Base-by-base conservation (phyloP, 2,888 invertebrate genomes). In the Cheiracanthium punctorium region DNA sequence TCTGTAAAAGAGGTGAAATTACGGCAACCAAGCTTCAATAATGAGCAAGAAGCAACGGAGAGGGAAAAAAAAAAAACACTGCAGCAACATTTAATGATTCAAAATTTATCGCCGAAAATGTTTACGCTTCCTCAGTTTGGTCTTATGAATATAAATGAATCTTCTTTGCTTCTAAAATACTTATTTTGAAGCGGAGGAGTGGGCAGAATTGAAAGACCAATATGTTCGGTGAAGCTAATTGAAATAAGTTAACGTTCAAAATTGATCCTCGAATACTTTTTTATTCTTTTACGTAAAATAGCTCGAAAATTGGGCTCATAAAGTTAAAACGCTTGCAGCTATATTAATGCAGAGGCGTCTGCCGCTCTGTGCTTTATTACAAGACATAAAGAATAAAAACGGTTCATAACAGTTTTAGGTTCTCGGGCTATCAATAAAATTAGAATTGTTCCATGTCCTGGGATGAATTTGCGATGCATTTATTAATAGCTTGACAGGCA, bases 71-170 rank as follows among this genome's bases (percentile, higher is more conserved):
- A 75, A 82, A 82, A 67, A 52, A 28, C 28, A 5, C 30, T 67
- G 30, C 52, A 8, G 82, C 58, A 32, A 74, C 58, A 73, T 82
- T 41, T 84, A 79, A 67, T 65, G 79, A 79, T 74, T 79, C 48
- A 84, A 84, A 84, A 84, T 84, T 84, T 84, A 84, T 84, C 73
- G 71, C 37, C 33, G 48, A 73, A 79, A 80, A 85, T 85, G 84
- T 85, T 85, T 85, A 85, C 84, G 84, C 84, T 85, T 85, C 84
- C 70, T 32, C 79, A 85, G 77, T 77, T 85, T 30, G 24, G 24
- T n/a, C 70, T 73, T 79, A 85, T 85, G 84, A 79, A 85, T 69
- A 85, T 73, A 85, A 85, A 85, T 85, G 74, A 69, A 85, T 32
- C 33, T 74, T 77, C 74, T 79, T 85, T 32, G 73, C 30, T 33